phyloP scores from a whole-genome alignment of 2,888 invertebrate genomes.

The Athrips mouffetella region DNA sequence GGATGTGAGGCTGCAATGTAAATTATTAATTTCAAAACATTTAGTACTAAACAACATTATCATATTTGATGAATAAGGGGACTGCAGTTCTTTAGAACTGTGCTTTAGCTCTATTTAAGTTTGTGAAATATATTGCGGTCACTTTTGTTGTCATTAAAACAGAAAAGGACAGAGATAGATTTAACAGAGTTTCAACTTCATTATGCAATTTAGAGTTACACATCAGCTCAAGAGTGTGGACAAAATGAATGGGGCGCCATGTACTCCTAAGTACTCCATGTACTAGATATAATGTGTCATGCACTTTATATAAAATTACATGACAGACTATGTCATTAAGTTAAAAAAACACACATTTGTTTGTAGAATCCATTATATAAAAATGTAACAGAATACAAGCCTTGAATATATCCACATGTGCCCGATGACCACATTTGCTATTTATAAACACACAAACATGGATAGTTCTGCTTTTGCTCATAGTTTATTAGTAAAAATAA shows the following conservation, averaged over 20 bases:
- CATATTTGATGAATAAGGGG: too few relatives aligned
- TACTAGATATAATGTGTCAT: too few relatives aligned
- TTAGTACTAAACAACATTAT: conserved; percentile 1
- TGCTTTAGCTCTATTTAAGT: too few relatives aligned
- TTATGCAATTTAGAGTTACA: neutral
- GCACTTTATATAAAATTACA: too few relatives aligned
- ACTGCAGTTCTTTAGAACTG: too few relatives aligned
- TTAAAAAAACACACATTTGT: too few relatives aligned
- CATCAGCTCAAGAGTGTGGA: neutral
- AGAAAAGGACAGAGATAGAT: neutral
- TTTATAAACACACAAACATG: conserved; percentile 68
- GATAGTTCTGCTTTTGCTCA: conserved; percentile 50
- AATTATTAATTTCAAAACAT: too few relatives aligned
- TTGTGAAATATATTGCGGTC: too few relatives aligned
- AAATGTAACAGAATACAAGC: conserved; percentile 40
- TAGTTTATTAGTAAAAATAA: conserved; percentile 23
- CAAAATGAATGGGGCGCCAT: too few relatives aligned
- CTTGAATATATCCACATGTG: conserved; percentile 51
- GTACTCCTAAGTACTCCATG: too few relatives aligned
- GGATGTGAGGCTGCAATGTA: conserved; percentile 64
- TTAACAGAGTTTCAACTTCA: neutral
- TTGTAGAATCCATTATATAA: too few relatives aligned
- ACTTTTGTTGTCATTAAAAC: neutral
- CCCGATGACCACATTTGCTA: conserved; percentile 55
- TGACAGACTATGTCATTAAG: too few relatives aligned